Evolutionary conservation across 64 coral and sea anemone genomes (phyloP).

Genomic region (Porites australiensis): DNA sequence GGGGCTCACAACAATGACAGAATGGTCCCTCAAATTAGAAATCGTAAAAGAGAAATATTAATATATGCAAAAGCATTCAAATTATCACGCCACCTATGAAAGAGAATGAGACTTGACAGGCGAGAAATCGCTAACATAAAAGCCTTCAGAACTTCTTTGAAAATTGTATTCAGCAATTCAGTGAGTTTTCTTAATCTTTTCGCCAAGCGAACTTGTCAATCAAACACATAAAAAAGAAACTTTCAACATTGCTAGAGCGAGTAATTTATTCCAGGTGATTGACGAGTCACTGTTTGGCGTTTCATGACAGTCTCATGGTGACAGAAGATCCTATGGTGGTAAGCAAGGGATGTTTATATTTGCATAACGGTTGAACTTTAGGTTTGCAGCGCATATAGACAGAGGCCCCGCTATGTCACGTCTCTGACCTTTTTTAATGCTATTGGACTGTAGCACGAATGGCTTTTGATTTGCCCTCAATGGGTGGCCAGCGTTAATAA

Average conservation of each 20-base stretch:
- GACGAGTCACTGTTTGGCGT: background rate
- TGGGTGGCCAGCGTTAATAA: slow-evolving; percentile 35
- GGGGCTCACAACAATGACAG: background rate
- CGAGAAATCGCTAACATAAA: slow-evolving; percentile 1
- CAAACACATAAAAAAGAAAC: background rate
- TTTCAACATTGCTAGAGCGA: background rate
- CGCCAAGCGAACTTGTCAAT: slow-evolving; percentile 1
- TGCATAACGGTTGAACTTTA: slow-evolving; percentile 16
- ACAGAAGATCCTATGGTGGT: background rate
- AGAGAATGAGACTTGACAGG: background rate
- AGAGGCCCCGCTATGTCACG: background rate
- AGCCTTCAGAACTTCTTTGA: background rate
- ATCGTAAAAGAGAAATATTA: slow-evolving; percentile 38
- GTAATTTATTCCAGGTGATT: slow-evolving; percentile 36
- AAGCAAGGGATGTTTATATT: background rate
- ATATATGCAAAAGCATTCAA: slow-evolving; percentile 29
- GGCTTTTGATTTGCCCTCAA: slow-evolving; percentile 29
- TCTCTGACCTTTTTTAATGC: slow-evolving; percentile 23
- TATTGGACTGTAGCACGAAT: slow-evolving; percentile 10
- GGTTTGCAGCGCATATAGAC: background rate
- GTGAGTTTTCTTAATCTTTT: background rate
- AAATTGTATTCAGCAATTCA: background rate
- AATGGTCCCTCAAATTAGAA: slow-evolving; percentile 41
- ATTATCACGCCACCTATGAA: background rate
- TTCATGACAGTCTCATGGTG: background rate